phyloP scores from a whole-genome alignment of 2,113 vertebrate genomes.

The Daubentonia madagascariensis region DNA sequence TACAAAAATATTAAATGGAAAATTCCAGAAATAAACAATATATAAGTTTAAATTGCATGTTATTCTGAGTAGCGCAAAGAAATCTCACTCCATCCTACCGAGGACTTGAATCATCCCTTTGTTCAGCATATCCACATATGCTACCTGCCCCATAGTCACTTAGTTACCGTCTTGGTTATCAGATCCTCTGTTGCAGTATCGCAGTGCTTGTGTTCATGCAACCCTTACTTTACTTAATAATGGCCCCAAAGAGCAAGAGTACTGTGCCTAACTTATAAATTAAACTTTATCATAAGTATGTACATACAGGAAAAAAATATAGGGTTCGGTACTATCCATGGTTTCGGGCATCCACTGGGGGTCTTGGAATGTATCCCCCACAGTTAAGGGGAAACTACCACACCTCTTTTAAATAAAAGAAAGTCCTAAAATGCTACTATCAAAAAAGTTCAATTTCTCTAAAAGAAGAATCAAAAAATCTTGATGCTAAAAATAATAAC shows the following conservation, averaged over 20 bases:
- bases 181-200: neutral
- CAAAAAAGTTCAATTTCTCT: neutral
- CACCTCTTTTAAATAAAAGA: neutral
- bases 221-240: neutral
- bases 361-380: neutral
- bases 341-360: neutral
- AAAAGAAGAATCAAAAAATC: neutral
- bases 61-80: neutral
- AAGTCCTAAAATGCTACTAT: neutral
- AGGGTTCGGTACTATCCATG: neutral
- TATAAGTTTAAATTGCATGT: neutral
- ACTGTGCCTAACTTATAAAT: neutral
- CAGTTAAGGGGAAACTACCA: neutral
- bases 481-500: slow-evolving; percentile 27
- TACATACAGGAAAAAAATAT: neutral
- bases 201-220: neutral
- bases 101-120: neutral
- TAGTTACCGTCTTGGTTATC: neutral
- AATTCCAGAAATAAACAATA: neutral
- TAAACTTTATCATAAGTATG: neutral
- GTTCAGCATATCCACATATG: neutral
- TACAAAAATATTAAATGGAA: neutral
- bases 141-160: neutral
- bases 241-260: neutral
- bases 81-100: neutral